These are phyloP conservation scores for Heliocidaris erythrogramma DNA, from an alignment of 35 echinoderm and acorn worm species.

Conservation along the genomic window DNA sequence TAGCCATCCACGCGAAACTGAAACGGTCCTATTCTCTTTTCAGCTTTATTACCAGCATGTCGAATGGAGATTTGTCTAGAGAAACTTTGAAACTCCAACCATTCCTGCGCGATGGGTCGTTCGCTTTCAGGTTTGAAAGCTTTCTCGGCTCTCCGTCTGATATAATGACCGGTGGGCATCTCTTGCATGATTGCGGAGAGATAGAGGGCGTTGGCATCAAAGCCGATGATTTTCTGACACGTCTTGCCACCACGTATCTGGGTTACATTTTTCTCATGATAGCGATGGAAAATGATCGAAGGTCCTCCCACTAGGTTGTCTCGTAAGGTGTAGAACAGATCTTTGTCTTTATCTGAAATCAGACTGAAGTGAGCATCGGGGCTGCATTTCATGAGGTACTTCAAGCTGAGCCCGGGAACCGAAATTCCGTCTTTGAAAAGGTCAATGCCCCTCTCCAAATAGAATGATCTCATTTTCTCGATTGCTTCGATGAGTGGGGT, in stretches of 20 bases:
- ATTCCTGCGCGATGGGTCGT: slow-evolving; percentile 51
- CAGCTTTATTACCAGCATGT: slow-evolving; percentile 20
- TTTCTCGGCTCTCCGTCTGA: slow-evolving; percentile 36
- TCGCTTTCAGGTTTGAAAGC: slow-evolving; percentile 40
- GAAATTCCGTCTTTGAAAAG: slow-evolving; percentile 58
- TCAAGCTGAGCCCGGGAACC: slow-evolving; percentile 57
- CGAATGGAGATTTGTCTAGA: slow-evolving; percentile 32
- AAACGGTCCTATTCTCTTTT: slow-evolving; percentile 28
- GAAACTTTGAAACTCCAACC: slow-evolving; percentile 56
- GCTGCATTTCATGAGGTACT: slow-evolving; percentile 39
- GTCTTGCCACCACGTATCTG: slow-evolving; percentile 37
- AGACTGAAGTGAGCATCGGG: slow-evolving; percentile 43
- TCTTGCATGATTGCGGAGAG: slow-evolving; percentile 48
- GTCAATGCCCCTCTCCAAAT: not conserved
- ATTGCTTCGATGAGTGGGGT: slow-evolving; percentile 49
- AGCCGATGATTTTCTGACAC: slow-evolving; percentile 56
- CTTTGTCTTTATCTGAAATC: slow-evolving; percentile 58
- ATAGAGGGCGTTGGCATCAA: slow-evolving; percentile 75
- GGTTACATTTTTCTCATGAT: slow-evolving; percentile 5
- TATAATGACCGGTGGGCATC: slow-evolving; percentile 57
- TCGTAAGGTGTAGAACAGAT: slow-evolving; percentile 53
- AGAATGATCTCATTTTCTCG: slow-evolving; percentile 57
- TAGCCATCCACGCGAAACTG: slow-evolving; percentile 15
- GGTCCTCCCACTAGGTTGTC: slow-evolving; percentile 59
- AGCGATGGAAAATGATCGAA: slow-evolving; percentile 51